Base-by-base conservation (phyloP, 2,113 vertebrate genomes). In the Myanophis thanlyinensis region DNA sequence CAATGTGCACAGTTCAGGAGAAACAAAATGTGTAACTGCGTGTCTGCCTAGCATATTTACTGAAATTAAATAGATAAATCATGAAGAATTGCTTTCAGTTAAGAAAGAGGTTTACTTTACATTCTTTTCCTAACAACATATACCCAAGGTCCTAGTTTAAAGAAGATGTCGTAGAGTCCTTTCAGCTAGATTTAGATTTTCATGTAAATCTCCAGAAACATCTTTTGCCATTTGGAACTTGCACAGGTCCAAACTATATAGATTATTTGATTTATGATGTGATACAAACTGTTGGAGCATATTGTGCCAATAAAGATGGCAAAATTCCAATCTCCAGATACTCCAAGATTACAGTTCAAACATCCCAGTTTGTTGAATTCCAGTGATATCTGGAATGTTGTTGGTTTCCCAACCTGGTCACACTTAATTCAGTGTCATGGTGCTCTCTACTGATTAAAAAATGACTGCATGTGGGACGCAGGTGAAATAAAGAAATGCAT, bases 11-110 rank as follows among this genome's bases (percentile, higher is more conserved):
- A 52, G 23, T 88, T 92, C 85, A 46, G n/a, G 40, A 35, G 25
- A 73, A 92, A 40, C 44, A 48, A 56, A 91, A 40, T 86, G 54
- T 48, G 87, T 12, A 51, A 51, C 30, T 59, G 44, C 53, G 23
- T 91, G 51, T 67, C 54, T 92, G 44, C 52, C 56, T 88, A 92
- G 44, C 13, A 23, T 88, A 87, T 5, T 67, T 67, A 88, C 3
- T 88, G 13, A 52, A 88, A 92, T 88, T 87, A 92, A 88, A 88
- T 52, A 92, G 47, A 59, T 92, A 92, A 48, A 92, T 88, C 56
- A 88, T 40, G 51, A 73, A 73, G 47, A 88, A 40, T 59, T 59
- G n/a, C 25, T 40, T n/a, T 27, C 49, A 11, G 91, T 48, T 67
- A 46, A 87, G 85, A 87, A 47, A 87, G 30, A 51, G 44, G 20